Evolutionary conservation across 2,797 vertebrate genomes (phyloP), one percentile per base, ranked within the genome.

Genomic region (Mycteria americana): DNA sequence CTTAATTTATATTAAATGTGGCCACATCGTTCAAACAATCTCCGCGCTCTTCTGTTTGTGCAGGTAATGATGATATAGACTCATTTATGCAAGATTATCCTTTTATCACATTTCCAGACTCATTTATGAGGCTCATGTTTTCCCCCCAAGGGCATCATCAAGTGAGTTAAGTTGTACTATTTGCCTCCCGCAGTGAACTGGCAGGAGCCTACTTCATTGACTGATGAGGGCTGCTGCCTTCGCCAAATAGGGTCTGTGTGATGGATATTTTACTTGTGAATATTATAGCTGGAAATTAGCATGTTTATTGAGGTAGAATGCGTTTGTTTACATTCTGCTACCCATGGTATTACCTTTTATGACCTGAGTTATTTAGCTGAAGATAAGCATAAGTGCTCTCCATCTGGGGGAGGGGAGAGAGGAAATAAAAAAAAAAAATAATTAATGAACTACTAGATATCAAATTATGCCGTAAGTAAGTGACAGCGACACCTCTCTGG

Each of bases 301-400:
- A 98, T 98, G 98, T 98, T 98, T 98, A 98, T 98, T 98, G 98
- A 98, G 98, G 98, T 98, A 97, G 98, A 98, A 98, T 98, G 98
- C 97, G 97, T 98, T 98, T 98, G 98, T 98, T 98, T 98, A 98
- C 98, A 98, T 98, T 98, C 98, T 98, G 97, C 98, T 98, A 98
- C 98, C 98, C 98, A 97, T 98, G 98, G 98, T 97, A 98, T 98
- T 98, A 98, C 98, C 98, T 98, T 98, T 98, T 98, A 98, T 97
- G 98, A 98, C 98, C 98, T 97, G 95, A 95, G 97, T 97, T 98
- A 98, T 98, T 98, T 98, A 97, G 98, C 94, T 95, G 97, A 90
- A 97, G 98, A 98, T 96, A 96, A 97, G 96, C 97, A 81, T 92
- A 98, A 98, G 96, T 59, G 94, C 93, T 97, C 96, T 63, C 92